These are phyloP conservation scores for Limenitis camilla DNA, from an alignment of 2,888 invertebrate genomes.

Conservation along the genomic window DNA sequence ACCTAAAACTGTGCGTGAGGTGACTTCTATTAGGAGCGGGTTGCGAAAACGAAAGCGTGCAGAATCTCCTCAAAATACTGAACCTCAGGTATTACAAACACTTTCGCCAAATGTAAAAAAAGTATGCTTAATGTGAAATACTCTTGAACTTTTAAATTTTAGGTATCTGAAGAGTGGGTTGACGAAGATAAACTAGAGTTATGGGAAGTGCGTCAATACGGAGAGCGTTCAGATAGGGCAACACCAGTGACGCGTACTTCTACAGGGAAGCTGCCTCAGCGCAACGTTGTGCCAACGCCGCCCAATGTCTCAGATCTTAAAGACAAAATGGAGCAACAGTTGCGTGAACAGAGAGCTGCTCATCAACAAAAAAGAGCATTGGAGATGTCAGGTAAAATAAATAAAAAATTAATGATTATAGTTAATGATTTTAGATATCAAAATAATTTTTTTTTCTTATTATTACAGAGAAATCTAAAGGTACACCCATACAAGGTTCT, in stretches of 20 bases:
- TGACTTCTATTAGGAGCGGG: constrained; percentile 95
- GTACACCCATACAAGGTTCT: constrained; percentile 67
- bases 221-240: constrained; percentile 82
- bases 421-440: not conserved
- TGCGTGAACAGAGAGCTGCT: constrained; percentile 89
- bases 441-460: not conserved
- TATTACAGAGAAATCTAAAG: constrained; percentile 54
- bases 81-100: constrained; percentile 80
- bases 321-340: constrained; percentile 93
- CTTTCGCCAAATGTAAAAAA: not conserved
- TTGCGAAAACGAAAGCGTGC: constrained; percentile 93
- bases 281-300: constrained; percentile 59
- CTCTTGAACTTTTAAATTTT: not conserved
- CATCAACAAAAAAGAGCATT: constrained; percentile 90
- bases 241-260: constrained; percentile 87
- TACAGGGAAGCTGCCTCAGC: constrained; percentile 80
- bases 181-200: constrained; percentile 96
- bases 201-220: constrained; percentile 97
- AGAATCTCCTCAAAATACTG: constrained; percentile 94
- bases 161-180: constrained; percentile 95
- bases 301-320: constrained; percentile 84
- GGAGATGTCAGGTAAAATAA: constrained; percentile 75
- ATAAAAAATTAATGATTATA: not conserved
- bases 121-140: not conserved
- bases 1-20: constrained; percentile 93